Base-by-base conservation (phyloP, 2,797 vertebrate genomes). In the Enteromius paludinosus region DNA sequence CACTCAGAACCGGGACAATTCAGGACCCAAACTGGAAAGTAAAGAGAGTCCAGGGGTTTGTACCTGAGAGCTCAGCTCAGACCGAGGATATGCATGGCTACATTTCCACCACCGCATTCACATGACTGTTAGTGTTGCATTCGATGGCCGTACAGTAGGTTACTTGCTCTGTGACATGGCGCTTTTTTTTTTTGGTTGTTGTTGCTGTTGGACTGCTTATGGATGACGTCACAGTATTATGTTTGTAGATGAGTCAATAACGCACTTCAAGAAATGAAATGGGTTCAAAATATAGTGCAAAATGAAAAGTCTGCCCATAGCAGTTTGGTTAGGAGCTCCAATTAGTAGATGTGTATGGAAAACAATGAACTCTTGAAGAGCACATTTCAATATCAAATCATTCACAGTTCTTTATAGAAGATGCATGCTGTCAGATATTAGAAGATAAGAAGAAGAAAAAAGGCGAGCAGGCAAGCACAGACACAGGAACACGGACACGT, bases 1-100 rank as follows among this genome's bases (percentile, higher is more conserved):
- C 92, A 94, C 95, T 99, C 97, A 99, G 95, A 99, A 97, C 92
- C 96, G 96, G 95, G 97, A 98, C 95, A 97, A 96, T 94, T 98
- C 97, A 96, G 96, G 96, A 94, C 96, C 96, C 89, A 97, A 92
- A 95, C 98, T 99, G 97, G 96, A 99, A 96, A 96, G 95, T 96
- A 98, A 98, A 95, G 94, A 96, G 95, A 96, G 95, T 93, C 95
- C 90, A 90, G 92, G 91, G 91, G 94, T 96, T 95, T 97, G 91
- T 89, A 92, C 83, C 81, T 81, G 56, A 82, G 79, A 82, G 90
- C 86, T 93, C 90, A 92, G 89, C 88, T 91, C 83, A 73, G 82
- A 83, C 56, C 74, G 72, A 75, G 64, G 68, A 61, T 83, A 88
- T 75, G 87, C 79, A 85, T 87, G 86, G 77, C 84, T 84, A 94